A percentile compares a stretch with the other conserved stretches of the same genome.
phyloP scores from a whole-genome alignment of 2,113 vertebrate species.

The Salminus brasiliensis region DNA sequence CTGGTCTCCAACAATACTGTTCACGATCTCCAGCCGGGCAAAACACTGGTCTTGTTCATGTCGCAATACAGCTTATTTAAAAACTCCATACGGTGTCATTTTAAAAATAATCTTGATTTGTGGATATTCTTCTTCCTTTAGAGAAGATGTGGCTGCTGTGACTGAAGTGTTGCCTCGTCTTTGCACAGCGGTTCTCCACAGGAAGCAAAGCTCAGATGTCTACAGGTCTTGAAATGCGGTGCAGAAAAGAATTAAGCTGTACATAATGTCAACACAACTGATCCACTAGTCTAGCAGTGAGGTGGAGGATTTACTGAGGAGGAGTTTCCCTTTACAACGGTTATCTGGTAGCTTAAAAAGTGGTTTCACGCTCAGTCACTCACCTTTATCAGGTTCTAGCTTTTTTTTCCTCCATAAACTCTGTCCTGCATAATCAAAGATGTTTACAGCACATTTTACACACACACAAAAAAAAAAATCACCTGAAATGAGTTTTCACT shows the following conservation, averaged over 20 bases:
- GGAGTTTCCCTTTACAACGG: neutral
- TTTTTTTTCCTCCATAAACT: neutral
- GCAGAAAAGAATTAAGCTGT: neutral
- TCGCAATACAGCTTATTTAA: neutral
- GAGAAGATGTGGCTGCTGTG: neutral
- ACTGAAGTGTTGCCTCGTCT: neutral
- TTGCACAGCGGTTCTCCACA: neutral
- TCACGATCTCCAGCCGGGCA: neutral
- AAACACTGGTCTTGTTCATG: constrained; percentile 20
- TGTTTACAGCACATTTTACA: neutral
- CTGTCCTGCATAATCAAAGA: neutral
- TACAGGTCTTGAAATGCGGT: neutral
- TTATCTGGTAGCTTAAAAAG: neutral
- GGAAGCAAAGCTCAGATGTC: neutral
- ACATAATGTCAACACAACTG: neutral
- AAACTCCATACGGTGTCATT: neutral
- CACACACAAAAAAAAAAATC: neutral
- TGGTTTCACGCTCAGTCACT: neutral
- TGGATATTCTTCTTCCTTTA: neutral
- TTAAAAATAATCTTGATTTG: neutral
- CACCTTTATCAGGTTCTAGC: neutral
- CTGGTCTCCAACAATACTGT: constrained; percentile 3
- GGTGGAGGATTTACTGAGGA: neutral
- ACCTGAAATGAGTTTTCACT: neutral
- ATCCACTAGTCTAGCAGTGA: neutral